phyloP scores from a whole-genome alignment of 2,888 invertebrate genomes.

The Kuschelorhynchus macadamiae region DNA sequence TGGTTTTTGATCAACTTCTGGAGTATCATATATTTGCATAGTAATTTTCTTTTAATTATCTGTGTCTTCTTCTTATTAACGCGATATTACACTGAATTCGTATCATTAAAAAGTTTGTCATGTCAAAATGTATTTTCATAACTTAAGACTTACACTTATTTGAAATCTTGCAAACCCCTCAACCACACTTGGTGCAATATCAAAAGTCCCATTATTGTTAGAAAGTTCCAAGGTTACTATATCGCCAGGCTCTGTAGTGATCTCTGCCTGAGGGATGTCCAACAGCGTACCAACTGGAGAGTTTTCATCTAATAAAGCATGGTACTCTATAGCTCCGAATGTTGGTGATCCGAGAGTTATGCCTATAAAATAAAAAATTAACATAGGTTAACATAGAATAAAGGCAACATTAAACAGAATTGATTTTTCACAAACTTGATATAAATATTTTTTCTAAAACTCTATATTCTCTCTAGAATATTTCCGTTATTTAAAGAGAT shows the following conservation, averaged over 20 bases:
- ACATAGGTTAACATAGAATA: not conserved
- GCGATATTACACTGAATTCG: too few relatives aligned
- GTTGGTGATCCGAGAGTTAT: slow-evolving; percentile 61
- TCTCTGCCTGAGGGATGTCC: slow-evolving; percentile 63
- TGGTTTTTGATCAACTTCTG: too few relatives aligned
- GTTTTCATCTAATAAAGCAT: slow-evolving; percentile 84
- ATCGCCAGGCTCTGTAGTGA: slow-evolving; percentile 70
- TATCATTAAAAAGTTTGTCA: too few relatives aligned
- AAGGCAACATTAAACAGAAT: too few relatives aligned
- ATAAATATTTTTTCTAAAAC: too few relatives aligned
- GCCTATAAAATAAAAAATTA: slow-evolving; percentile 43
- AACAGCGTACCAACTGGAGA: slow-evolving; percentile 85
- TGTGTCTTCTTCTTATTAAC: too few relatives aligned
- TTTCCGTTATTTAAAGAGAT: too few relatives aligned
- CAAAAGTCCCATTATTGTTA: slow-evolving; percentile 90
- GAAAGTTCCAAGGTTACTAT: slow-evolving; percentile 84
- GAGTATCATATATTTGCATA: too few relatives aligned
- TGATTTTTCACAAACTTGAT: too few relatives aligned
- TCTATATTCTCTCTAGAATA: too few relatives aligned
- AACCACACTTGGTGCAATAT: slow-evolving; percentile 86
- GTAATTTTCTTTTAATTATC: too few relatives aligned
- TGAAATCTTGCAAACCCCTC: slow-evolving; percentile 80
- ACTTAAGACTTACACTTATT: slow-evolving; percentile 75
- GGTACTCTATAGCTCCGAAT: slow-evolving; percentile 72
- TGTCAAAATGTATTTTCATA: too few relatives aligned